Percentiles rank a stretch among this genome's conserved stretches.
phyloP scores from a whole-genome alignment of 64 coral and sea anemone genomes.

The Dendronephthya gigantea region DNA sequence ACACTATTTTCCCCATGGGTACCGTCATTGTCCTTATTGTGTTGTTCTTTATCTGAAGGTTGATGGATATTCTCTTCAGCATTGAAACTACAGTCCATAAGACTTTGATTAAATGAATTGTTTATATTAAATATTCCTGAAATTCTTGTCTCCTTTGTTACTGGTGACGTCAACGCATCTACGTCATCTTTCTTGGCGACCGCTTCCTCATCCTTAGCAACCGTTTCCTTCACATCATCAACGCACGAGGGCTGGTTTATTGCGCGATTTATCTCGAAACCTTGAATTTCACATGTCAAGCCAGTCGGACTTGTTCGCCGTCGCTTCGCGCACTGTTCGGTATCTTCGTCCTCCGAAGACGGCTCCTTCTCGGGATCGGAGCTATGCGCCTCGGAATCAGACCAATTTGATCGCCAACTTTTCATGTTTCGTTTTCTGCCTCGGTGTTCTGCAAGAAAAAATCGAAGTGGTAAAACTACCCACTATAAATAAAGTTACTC shows the following conservation, averaged over 20 bases:
- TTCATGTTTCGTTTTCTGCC: not conserved
- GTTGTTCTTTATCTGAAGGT: not conserved
- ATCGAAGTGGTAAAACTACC: not conserved
- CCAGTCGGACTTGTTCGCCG: slow-evolving; percentile 48
- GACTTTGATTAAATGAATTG: not conserved
- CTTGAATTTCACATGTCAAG: slow-evolving; percentile 61
- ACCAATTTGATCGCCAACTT: not conserved
- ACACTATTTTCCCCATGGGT: too few relatives aligned
- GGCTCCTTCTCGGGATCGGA: slow-evolving; percentile 15
- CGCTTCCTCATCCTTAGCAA: not conserved
- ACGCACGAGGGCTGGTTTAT: not conserved
- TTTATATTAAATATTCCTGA: not conserved
- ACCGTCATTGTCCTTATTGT: too few relatives aligned
- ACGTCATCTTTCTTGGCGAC: not conserved
- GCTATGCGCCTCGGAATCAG: not conserved
- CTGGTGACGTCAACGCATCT: not conserved
- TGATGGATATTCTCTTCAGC: too few relatives aligned
- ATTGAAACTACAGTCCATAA: not conserved
- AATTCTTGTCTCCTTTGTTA: not conserved
- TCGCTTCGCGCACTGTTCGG: slow-evolving; percentile 40
- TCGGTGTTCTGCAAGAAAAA: not conserved
- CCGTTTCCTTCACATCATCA: not conserved
- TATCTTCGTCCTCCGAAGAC: slow-evolving; percentile 37
- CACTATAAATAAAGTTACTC: not conserved
- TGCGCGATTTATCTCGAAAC: not conserved